These are phyloP conservation scores for Paralvinella palmiformis DNA, from an alignment of 1,140 invertebrate species.

Conservation along the genomic window DNA sequence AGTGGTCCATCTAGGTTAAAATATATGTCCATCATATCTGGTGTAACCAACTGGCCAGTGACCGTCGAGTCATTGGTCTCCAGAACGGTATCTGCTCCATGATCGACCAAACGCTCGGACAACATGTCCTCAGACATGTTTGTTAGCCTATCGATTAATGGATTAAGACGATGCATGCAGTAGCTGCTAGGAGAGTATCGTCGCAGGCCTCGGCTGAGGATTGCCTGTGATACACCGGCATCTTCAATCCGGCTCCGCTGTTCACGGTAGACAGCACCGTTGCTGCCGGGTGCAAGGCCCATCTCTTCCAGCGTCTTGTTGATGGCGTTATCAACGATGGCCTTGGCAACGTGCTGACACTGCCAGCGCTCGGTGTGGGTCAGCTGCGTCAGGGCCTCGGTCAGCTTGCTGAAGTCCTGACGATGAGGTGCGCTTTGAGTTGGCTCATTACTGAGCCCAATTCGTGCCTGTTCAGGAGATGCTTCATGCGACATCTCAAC, in stretches of 20 bases:
- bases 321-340: conserved; percentile 66
- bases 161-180: not conserved
- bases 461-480: not conserved
- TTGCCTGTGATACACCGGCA: conserved; percentile 62
- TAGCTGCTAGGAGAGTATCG: too few relatives aligned
- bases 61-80: too few relatives aligned
- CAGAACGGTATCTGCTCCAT: too few relatives aligned
- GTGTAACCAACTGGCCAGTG: too few relatives aligned
- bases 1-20: too few relatives aligned
- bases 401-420: not conserved
- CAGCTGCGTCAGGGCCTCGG: not conserved
- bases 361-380: conserved; percentile 57
- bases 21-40: too few relatives aligned
- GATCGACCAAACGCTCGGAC: not conserved
- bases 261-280: conserved; percentile 46
- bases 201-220: conserved; percentile 58
- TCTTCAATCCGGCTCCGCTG: conserved; percentile 55
- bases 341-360: conserved; percentile 62
- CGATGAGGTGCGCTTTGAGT: not conserved
- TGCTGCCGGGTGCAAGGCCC: conserved; percentile 52
- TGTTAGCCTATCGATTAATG: not conserved
- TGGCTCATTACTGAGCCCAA: not conserved
- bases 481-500: not conserved
- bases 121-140: not conserved
- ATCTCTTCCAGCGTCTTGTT: conserved; percentile 63